Base-by-base conservation (phyloP, 2,888 invertebrate species). In the Lasioglossum calceatum region DNA sequence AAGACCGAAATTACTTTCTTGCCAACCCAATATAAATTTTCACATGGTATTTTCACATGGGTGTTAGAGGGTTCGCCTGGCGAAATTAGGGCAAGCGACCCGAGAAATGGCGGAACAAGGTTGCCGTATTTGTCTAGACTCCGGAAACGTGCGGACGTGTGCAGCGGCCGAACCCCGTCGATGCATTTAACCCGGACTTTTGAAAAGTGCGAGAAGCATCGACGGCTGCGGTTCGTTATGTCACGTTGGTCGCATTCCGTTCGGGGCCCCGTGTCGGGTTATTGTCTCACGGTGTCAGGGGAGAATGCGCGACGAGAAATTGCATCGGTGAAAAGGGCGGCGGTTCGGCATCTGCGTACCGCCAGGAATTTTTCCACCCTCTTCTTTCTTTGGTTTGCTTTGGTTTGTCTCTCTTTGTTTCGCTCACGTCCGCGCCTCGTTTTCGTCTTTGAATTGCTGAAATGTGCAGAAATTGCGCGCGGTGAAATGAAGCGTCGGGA, bases 121-220 rank as follows among this genome's bases (percentile, higher is more conserved):
- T 80, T 81, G 85, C 54, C 27, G 78, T 76, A 86, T 83, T 78
- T 36, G 76, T 74, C 75, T 87, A 76, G 85, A 76, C 75, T 3
- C 39, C 58, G 77, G 85, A 64, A 89, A 87, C 85, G 87, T 82
- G 87, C 87, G 77, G 85, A 85, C 72, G 82, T 82, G 85, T 89
- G 81, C 10, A n/a, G 67, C 32, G 23, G 10, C 8, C 23, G 19
- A 72, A 64, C 81, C 50, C 71, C 73, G 74, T 71, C 36, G 39
- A 70, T 54, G 80, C 82, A 81, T 39, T 88, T 81, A 79, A 80
- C 78, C 67, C 12, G 79, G 58, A 82, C 50, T 84, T 88, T 85
- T 84, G 70, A 50, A 75, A 81, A 82, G 79, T 47, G 73, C 77
- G 67, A 72, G 64, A 50, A 50, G 77, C 78, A 77, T 86, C 64